Conservation (phyloP, 2,797 vertebrate species). For the Neoniphon sammara region DNA sequence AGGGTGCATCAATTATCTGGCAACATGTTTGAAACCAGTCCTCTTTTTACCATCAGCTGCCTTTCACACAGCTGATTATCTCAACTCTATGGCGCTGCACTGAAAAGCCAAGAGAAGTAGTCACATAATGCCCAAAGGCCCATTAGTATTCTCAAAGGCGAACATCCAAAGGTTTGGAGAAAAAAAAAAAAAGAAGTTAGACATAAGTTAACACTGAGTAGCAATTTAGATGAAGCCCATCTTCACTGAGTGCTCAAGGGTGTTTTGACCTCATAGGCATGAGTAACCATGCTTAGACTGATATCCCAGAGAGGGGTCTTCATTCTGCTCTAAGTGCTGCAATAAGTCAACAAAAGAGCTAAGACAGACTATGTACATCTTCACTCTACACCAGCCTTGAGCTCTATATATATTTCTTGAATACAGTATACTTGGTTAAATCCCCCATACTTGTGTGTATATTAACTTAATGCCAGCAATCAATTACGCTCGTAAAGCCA, state of each 20-base stretch:
- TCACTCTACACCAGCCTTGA: slow-evolving; percentile 23
- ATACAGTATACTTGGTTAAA: slow-evolving; percentile 44
- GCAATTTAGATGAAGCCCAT: slow-evolving; percentile 72
- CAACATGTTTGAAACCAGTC: slow-evolving; percentile 67
- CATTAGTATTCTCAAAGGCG: slow-evolving; percentile 64
- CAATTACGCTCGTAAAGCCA: slow-evolving; percentile 50
- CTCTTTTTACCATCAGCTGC: slow-evolving; percentile 65
- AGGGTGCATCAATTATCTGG: slow-evolving; percentile 81
- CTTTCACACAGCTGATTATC: slow-evolving; percentile 71
- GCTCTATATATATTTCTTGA: slow-evolving; percentile 28
- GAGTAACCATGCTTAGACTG: slow-evolving; percentile 33
- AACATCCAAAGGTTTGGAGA: slow-evolving; percentile 51
- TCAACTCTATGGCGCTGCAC: slow-evolving; percentile 57
- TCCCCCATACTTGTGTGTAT: slow-evolving; percentile 44
- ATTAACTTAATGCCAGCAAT: slow-evolving; percentile 61
- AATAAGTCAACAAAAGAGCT: slow-evolving; percentile 66
- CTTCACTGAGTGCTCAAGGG: slow-evolving; percentile 49
- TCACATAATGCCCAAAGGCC: slow-evolving; percentile 61
- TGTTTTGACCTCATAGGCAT: slow-evolving; percentile 58
- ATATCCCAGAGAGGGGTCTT: slow-evolving; percentile 36
- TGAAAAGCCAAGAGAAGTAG: slow-evolving; percentile 63
- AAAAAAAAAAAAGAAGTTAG: slow-evolving; percentile 52
- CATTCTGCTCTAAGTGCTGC: slow-evolving; percentile 53
- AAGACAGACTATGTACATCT: slow-evolving; percentile 29
- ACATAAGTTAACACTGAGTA: slow-evolving; percentile 46